Conservation (phyloP, 2,888 invertebrate species). For the Cosmopolites sordidus region DNA sequence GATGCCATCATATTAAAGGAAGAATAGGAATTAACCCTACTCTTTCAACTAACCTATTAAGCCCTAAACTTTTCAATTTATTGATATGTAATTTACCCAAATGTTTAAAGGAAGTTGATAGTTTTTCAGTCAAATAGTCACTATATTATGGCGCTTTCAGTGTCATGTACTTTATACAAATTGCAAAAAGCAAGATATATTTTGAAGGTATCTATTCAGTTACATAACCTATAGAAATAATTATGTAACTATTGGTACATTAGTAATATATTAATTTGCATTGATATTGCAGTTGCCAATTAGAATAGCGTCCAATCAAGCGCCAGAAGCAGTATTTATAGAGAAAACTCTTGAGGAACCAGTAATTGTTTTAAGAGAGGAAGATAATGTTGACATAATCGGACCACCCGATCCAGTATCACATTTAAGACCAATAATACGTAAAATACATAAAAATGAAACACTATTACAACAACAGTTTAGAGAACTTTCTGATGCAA, state of each 20-base stretch:
- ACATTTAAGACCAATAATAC: slow-evolving; percentile 69
- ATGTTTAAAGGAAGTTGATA: no score
- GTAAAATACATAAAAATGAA: slow-evolving; percentile 63
- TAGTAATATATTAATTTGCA: not conserved
- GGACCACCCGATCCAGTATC: slow-evolving; percentile 79
- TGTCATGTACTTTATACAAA: not conserved
- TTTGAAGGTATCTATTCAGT: not conserved
- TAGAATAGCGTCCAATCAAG: slow-evolving; percentile 53
- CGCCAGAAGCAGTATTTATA: slow-evolving; percentile 32
- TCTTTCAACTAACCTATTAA: no score
- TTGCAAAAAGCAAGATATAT: not conserved
- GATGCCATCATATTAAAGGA: no score
- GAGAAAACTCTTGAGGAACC: slow-evolving; percentile 38
- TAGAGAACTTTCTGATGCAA: slow-evolving; percentile 61
- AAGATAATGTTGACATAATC: slow-evolving; percentile 57
- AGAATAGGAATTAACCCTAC: no score
- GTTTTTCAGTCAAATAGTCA: no score
- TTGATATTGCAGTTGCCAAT: slow-evolving; percentile 20
- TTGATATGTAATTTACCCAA: no score
- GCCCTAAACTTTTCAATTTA: no score
- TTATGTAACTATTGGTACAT: not conserved
- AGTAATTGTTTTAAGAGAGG: slow-evolving; percentile 40
- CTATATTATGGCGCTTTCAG: not conserved
- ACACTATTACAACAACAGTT: slow-evolving; percentile 61
- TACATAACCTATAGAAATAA: not conserved